phyloP scores from a whole-genome alignment of 1,140 invertebrate species.

The Pseudomyrmex pallidus region DNA sequence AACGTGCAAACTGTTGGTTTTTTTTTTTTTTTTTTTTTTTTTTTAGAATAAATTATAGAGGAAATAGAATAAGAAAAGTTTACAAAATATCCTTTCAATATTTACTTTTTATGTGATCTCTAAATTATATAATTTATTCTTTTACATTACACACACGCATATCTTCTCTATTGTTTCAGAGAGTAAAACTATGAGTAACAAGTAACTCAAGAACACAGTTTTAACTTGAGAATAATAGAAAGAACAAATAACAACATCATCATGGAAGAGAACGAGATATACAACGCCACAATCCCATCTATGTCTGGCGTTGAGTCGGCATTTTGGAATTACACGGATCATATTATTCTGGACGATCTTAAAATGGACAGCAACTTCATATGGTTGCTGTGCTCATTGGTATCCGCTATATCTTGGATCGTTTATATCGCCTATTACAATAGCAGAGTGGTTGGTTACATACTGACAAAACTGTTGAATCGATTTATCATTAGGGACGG shows the following conservation, averaged over 20 bases:
- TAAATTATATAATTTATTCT: too few relatives aligned
- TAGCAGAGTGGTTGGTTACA: conserved; percentile 95
- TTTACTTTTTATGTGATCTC: too few relatives aligned
- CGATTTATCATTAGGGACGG: conserved; percentile 93
- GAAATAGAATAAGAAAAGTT: too few relatives aligned
- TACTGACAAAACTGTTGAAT: conserved; percentile 95
- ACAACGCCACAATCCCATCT: conserved; percentile 77
- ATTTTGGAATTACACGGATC: conserved; percentile 82
- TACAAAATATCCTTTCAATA: too few relatives aligned
- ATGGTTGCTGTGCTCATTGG: conserved; percentile 92
- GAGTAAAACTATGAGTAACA: too few relatives aligned
- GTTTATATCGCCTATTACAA: conserved; percentile 98
- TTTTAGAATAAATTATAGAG: too few relatives aligned
- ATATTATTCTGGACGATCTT: conserved; percentile 89
- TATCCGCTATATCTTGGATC: conserved; percentile 94
- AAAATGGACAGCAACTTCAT: conserved; percentile 94
- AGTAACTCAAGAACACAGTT: too few relatives aligned
- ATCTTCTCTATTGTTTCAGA: too few relatives aligned
- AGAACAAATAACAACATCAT: conserved; percentile 48
- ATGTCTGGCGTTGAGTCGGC: conserved; percentile 78
- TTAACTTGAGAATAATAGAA: too few relatives aligned
- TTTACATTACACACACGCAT: too few relatives aligned
- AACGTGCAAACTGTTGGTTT: too few relatives aligned
- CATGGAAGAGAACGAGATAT: conserved; percentile 77
- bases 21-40: too few relatives aligned